Percentiles rank a stretch among this genome's conserved stretches.
phyloP scores from a whole-genome alignment of 2,797 vertebrate genomes.

The Cephalopachus bancanus region DNA sequence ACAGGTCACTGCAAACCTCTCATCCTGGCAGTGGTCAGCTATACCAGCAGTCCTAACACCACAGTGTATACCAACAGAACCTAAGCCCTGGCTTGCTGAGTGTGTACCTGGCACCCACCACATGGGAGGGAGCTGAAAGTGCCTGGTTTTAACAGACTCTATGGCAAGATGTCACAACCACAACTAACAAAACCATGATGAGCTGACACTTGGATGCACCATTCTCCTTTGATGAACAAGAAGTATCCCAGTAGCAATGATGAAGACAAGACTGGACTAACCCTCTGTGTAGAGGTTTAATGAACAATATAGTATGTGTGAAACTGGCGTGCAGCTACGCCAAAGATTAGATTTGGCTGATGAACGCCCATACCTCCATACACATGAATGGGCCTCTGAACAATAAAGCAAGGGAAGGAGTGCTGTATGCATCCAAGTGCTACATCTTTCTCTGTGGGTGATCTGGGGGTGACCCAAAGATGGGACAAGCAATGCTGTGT shows the following conservation, averaged over 20 bases:
- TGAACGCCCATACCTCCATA: background rate
- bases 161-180: background rate
- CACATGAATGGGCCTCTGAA: background rate
- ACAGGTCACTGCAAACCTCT: background rate
- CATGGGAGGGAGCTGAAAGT: background rate
- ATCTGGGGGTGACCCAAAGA: background rate
- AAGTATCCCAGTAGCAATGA: background rate
- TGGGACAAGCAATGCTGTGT: background rate
- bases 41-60: background rate
- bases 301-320: background rate
- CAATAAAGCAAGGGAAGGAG: background rate
- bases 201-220: background rate
- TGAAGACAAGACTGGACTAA: background rate
- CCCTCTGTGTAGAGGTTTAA: background rate
- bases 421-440: background rate
- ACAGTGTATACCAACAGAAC: background rate
- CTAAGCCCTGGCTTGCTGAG: background rate
- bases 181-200: background rate
- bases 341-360: background rate
- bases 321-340: background rate
- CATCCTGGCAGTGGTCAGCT: background rate
- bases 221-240: background rate
- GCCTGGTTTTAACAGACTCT: background rate
- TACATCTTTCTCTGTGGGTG: background rate
- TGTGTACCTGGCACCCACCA: background rate